These are phyloP conservation scores for Gisinianus flammeolus DNA, from an alignment of 2,888 invertebrate species.

Conservation along the genomic window DNA sequence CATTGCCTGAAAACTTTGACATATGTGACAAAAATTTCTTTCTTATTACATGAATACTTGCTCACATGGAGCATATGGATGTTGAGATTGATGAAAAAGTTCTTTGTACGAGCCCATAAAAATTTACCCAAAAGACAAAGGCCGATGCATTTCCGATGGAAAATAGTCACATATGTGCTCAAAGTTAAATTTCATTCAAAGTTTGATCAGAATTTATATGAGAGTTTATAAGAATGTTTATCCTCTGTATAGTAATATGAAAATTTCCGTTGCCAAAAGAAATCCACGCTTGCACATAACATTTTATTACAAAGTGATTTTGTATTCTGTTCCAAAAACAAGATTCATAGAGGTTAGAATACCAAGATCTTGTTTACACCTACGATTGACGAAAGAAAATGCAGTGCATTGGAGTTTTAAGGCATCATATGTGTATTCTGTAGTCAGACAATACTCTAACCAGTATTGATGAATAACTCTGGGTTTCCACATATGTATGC, in stretches of 20 bases:
- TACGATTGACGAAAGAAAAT: constrained; percentile 1
- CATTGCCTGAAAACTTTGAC: no score
- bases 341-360: not conserved
- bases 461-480: constrained; percentile 16
- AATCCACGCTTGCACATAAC: not conserved
- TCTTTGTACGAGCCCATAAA: no score
- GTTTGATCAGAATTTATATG: not conserved
- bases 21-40: no score
- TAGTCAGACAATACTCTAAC: not conserved
- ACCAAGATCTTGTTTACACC: constrained; percentile 19
- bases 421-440: not conserved
- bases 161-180: not conserved
- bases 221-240: not conserved
- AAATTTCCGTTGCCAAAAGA: no score
- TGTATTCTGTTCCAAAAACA: constrained; percentile 20
- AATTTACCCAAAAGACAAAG: not conserved
- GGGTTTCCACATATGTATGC: not conserved
- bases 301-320: constrained; percentile 16
- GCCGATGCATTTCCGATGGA: not conserved
- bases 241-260: not conserved
- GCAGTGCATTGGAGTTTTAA: constrained; percentile 9
- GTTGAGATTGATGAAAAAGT: no score
- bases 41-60: no score
- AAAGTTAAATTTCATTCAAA: not conserved
- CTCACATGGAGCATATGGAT: no score